Base-by-base conservation (phyloP, 2,797 vertebrate genomes). In the Gadopsis marmoratus region DNA sequence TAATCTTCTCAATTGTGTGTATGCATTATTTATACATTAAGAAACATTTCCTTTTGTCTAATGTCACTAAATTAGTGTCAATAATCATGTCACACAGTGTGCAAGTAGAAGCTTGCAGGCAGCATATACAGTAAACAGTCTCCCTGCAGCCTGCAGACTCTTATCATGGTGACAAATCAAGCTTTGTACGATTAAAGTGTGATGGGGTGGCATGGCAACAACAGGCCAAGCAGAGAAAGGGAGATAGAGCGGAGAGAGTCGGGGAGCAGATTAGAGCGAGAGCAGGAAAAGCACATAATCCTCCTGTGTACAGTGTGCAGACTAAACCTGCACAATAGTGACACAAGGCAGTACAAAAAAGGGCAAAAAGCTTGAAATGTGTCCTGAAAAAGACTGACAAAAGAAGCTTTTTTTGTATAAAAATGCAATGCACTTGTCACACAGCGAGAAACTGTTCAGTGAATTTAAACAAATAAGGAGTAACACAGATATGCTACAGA, bases 191-290 rank as follows among this genome's bases (percentile, higher is more conserved):
- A 88, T 90, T 86, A 86, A 75, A 76, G 87, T 83, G 78, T 64
- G 76, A 86, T 90, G 91, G 83, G 86, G 88, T 90, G 83, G 92
- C 91, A 92, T 90, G 87, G 91, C 93, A 93, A 92, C 91, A 88
- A 88, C 70, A 11, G 81, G 74, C 76, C 71, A 45, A 66, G 76
- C 70, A 55, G 53, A 55, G 53, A 31, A 16, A 71, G 72, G 87
- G 71, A 81, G 67, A 68, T 69, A 37, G 63, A 82, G 76, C 33
- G 55, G 71, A 85, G 88, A 74, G 76, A 87, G 85, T 72, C 61
- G 2, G 54, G 84, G 79, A 88, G 86, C 80, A 85, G 88, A 91
- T 90, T 90, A 90, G 79, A 90, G 83, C 1, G 71, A 86, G 85
- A 86, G 86, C 76, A 70, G 68, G 74, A 84, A 87, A 89, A 86